Base-by-base conservation (phyloP, 2,113 vertebrate genomes). In the Triplophysa dalaica region DNA sequence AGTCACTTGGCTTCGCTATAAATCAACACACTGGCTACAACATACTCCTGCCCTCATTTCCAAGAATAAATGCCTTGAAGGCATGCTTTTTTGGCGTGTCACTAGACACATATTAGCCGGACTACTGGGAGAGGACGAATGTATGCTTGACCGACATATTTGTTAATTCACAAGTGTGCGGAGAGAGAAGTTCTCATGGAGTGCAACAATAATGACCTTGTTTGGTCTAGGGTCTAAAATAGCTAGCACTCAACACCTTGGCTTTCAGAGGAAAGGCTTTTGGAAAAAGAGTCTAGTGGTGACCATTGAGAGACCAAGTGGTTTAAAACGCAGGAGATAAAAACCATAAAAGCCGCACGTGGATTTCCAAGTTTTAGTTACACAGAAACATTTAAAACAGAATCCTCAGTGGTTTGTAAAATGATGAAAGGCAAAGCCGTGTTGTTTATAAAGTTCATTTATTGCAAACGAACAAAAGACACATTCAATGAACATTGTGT, bases 31-130 rank as follows among this genome's bases (percentile, higher is more conserved):
- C 82, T 85, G 86, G 86, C 83, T 52, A 66, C 73, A 82, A 73
- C 85, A 82, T 77, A 78, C 75, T 84, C 75, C 69, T 69, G 52
- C 41, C 79, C 70, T 81, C 82, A 83, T 83, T 85, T 84, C 75
- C 78, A 85, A 83, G 74, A 86, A 83, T 81, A 85, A 82, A 85
- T 84, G 82, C 86, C 84, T 89, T 86, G 88, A 88, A 88, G 87
- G 85, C 68, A 48, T 56, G 54, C 33, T 43, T 50, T 82, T 88
- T 81, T 89, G 88, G 87, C 85, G 88, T 72, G 74, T 68, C 80
- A 17, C 43, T 65, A 43, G 81, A 85, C 65, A 48, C 79, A 80
- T 81, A 80, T 85, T 82, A 87, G 82, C 58, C 22, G 65, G 83
- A 81, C 80, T 74, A 61, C 73, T 80, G 75, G 83, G 78, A 88